Conservation (phyloP, 2,888 invertebrate species). For the Allygus modestus region DNA sequence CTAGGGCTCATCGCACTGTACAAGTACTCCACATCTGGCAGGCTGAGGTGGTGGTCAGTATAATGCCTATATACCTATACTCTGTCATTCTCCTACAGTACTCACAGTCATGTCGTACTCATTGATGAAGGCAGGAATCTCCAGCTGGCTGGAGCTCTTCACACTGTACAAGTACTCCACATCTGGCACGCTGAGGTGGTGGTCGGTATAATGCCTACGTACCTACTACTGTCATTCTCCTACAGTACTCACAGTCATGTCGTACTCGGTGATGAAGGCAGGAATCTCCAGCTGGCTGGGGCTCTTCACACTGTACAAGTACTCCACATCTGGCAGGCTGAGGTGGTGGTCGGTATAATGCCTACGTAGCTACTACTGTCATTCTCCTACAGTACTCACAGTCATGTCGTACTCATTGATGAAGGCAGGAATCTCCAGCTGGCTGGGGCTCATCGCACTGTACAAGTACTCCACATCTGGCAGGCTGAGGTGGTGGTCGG, state of each 20-base stretch:
- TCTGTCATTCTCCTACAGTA: too few relatives aligned
- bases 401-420: too few relatives aligned
- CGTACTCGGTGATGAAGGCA: too few relatives aligned
- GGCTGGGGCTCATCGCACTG: slow-evolving; percentile 93
- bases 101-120: slow-evolving; percentile 96
- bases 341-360: too few relatives aligned
- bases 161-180: slow-evolving; percentile 95
- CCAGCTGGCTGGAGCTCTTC: slow-evolving; percentile 86
- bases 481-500: too few relatives aligned
- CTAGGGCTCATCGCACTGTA: slow-evolving; percentile 94
- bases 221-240: too few relatives aligned
- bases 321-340: slow-evolving; percentile 95
- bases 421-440: slow-evolving; percentile 96
- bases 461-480: slow-evolving; percentile 96
- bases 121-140: slow-evolving; percentile 93
- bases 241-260: slow-evolving; percentile 92
- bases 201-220: too few relatives aligned
- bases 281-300: slow-evolving; percentile 85
- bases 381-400: too few relatives aligned
- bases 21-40: slow-evolving; percentile 95
- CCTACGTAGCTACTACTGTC: too few relatives aligned
- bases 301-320: slow-evolving; percentile 93
- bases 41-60: too few relatives aligned
- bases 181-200: too few relatives aligned
- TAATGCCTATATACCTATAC: too few relatives aligned